Conservation (phyloP, 2,113 vertebrate genomes). For the Hassar affinis region DNA sequence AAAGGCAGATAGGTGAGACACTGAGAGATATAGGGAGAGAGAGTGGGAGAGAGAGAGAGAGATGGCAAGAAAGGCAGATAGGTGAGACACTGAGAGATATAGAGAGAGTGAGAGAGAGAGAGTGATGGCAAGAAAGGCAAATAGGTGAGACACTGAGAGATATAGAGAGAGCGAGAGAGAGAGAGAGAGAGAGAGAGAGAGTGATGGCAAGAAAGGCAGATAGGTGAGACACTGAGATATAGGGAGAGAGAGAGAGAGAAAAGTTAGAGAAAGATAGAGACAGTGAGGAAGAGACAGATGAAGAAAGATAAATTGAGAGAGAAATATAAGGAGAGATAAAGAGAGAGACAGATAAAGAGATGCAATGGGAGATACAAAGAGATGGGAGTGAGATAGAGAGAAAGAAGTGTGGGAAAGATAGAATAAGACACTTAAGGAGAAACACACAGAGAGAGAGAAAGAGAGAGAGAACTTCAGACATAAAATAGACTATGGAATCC, state of each 20-base stretch:
- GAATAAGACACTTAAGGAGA: too few species aligned
- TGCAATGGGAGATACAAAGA: neutral
- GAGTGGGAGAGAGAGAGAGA: too few species aligned
- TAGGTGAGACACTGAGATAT: neutral
- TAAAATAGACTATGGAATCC: neutral
- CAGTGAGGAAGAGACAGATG: neutral
- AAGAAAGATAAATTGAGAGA: too few species aligned
- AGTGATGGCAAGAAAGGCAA: too few species aligned
- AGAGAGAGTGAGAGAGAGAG: too few species aligned
- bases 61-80: too few species aligned
- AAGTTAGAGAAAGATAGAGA: neutral
- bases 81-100: too few species aligned
- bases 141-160: too few species aligned
- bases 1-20: too few species aligned
- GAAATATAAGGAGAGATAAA: neutral
- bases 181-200: neutral
- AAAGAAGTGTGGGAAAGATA: neutral
- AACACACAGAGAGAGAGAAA: neutral
- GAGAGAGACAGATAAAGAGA: neutral
- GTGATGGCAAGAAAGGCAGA: too few species aligned
- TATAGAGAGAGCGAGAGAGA: neutral
- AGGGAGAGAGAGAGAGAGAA: neutral
- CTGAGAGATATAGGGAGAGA: too few species aligned
- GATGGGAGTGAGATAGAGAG: neutral
- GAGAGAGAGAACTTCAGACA: neutral